Evolutionary conservation across 2,888 invertebrate species (phyloP).

Genomic region (Tolmerus cingulatus): DNA sequence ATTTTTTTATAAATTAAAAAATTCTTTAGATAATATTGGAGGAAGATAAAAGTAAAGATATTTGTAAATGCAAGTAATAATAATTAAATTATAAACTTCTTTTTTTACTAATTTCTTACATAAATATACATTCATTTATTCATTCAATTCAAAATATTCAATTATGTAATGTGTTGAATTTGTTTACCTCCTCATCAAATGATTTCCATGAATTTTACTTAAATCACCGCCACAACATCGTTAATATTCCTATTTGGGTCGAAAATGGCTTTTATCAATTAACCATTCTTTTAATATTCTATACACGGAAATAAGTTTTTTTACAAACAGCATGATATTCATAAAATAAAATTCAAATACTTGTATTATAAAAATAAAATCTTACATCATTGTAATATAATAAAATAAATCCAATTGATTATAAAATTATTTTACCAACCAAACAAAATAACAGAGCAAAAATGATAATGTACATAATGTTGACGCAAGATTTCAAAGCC

Average conservation of each 20-base stretch:
- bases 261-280: neutral
- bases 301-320: neutral
- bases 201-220: too few relatives aligned
- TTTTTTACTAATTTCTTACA: neutral
- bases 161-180: too few relatives aligned
- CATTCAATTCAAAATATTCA: neutral
- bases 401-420: neutral
- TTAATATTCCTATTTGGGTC: neutral
- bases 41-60: neutral
- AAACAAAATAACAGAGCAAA: neutral
- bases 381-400: neutral
- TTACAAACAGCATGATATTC: neutral
- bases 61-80: neutral
- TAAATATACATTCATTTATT: neutral
- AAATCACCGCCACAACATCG: neutral
- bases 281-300: neutral
- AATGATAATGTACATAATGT: neutral
- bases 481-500: too few relatives aligned
- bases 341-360: neutral
- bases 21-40: neutral
- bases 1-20: neutral
- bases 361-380: neutral
- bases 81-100: neutral
- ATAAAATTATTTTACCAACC: neutral
- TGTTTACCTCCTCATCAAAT: too few relatives aligned